Conservation (phyloP, 2,888 invertebrate genomes). For the Lacanobia oleracea region DNA sequence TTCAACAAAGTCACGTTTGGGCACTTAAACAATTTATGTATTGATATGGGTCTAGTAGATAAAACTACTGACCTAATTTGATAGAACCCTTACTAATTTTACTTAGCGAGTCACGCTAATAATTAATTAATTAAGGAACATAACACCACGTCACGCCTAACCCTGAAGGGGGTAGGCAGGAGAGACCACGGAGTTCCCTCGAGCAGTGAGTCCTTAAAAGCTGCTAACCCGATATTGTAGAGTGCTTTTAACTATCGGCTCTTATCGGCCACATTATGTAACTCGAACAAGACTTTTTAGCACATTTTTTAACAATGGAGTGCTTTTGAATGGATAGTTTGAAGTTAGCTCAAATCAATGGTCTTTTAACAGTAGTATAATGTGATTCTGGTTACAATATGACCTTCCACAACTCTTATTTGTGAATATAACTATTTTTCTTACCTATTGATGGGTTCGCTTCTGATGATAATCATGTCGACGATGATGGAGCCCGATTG, state of each 20-base stretch:
- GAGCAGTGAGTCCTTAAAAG: constrained; percentile 17
- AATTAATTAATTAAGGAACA: constrained; percentile 50
- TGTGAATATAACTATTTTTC: no score
- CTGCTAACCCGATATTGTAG: constrained; percentile 33
- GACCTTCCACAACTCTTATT: no score
- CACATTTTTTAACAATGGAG: neutral
- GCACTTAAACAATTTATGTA: constrained; percentile 37
- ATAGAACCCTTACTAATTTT: constrained; percentile 22
- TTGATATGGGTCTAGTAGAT: constrained; percentile 39
- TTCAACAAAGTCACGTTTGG: constrained; percentile 50
- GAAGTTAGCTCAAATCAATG: no score
- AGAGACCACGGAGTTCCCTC: constrained; percentile 9
- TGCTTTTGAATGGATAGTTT: neutral
- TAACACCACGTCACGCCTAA: constrained; percentile 7
- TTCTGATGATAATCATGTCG: no score
- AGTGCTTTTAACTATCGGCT: constrained; percentile 42
- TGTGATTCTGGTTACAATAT: no score
- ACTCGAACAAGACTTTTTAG: constrained; percentile 5
- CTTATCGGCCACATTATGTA: constrained; percentile 24
- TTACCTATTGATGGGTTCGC: no score
- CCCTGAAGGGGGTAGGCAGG: neutral
- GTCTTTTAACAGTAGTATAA: no score
- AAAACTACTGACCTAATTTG: constrained; percentile 53
- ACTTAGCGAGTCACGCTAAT: constrained; percentile 62
- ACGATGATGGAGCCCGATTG: no score